A percentile compares a stretch with the other conserved stretches of the same genome.
phyloP scores from a whole-genome alignment of 2,888 invertebrate genomes.

The Apeira syringaria region DNA sequence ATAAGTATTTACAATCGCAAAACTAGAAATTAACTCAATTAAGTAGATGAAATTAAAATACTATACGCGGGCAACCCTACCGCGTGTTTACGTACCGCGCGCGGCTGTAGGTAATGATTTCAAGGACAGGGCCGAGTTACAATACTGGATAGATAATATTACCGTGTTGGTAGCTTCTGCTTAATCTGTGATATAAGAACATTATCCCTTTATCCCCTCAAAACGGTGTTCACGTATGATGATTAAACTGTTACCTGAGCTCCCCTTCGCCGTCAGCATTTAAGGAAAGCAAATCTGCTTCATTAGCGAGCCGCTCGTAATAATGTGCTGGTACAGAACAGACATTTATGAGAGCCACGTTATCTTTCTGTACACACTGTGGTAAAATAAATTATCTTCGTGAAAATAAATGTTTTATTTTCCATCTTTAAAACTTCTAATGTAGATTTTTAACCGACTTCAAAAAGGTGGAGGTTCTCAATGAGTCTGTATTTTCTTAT shows the following conservation, averaged over 20 bases:
- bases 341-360: neutral
- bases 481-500: no score
- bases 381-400: neutral
- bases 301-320: constrained; percentile 2
- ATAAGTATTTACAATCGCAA: no score
- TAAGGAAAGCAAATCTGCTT: constrained; percentile 5
- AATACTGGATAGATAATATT: no score
- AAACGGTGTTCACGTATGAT: constrained; percentile 13
- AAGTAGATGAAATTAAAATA: no score
- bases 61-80: no score
- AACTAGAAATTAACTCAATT: no score
- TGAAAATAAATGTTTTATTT: no score
- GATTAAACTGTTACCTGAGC: constrained; percentile 8
- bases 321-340: constrained; percentile 7
- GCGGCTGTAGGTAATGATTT: no score
- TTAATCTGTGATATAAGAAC: neutral
- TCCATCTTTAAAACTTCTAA: neutral
- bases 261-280: constrained; percentile 1
- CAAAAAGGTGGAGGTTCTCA: no score
- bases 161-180: constrained; percentile 7
- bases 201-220: constrained; percentile 15
- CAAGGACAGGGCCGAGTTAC: no score
- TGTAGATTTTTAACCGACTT: no score
- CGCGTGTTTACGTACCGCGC: no score
- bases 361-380: neutral